Base-by-base conservation (phyloP, 1,140 invertebrate genomes). In the Holcopasites calliopsidis region DNA sequence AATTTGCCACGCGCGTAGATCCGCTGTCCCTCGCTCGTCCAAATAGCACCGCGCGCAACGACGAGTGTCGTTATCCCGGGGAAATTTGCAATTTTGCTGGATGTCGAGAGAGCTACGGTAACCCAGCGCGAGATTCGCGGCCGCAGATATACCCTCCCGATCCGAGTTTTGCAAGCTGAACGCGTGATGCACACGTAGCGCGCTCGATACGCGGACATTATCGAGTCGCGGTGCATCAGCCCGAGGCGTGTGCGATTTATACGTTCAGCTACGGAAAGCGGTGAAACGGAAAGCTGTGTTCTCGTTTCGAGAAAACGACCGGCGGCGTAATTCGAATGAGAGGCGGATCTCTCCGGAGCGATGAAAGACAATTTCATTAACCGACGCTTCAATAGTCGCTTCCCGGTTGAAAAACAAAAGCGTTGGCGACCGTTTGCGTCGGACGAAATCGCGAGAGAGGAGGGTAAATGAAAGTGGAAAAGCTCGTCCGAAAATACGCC, bases 1-100 rank as follows among this genome's bases (percentile, higher is more conserved):
- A 74, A 74, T 74, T 65, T 66, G 61, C 58, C 71, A 42, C 11
- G 31, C 49, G 38, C 28, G 31, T 11, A 38, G n/a, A n/a, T n/a
- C n/a, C n/a, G n/a, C 21, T 28, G 23, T 60, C 47, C 44, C 35
- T 11, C 33, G 28, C 38, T 38, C 40, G 42, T 58, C 57, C 50
- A 57, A 75, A 75, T 69, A 50, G 44, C 60, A 10, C 47, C 38
- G 38, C 3, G 3, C 10, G 13, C 23, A 3, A 13, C 21, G 35
- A 16, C 26, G 52, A 23, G 28, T 42, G n/a, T n/a, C 42, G 54
- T 57, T 49, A 49, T n/a, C 7, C 64, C 7, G 3, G 6, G 1
- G 1, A 35, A 28, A 75, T 75, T 58, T 69, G 52, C 52, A 50
- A n/a, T 58, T 23, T 35, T 38, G n/a, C 40, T 31, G 11, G 49